Base-by-base conservation (phyloP, 1,140 invertebrate genomes). In the Hesperophylax magnus region DNA sequence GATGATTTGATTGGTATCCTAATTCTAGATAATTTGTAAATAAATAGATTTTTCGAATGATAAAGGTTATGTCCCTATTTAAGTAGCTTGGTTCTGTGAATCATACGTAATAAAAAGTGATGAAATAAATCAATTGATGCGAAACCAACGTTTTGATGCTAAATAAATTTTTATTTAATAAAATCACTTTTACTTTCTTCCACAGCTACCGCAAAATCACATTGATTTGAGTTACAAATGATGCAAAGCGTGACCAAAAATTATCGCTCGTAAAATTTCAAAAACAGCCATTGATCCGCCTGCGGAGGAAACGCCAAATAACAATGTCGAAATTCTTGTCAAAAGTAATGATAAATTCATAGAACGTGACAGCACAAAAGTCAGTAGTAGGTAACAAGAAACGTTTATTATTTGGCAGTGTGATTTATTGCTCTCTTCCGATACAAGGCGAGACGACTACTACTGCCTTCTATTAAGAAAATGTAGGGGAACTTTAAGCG, bases 281-380 rank as follows among this genome's bases (percentile, higher is more conserved):
- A 79, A 81, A 77, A 78, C 75, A 77, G 77, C 60, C 72, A 74
- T 56, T 11, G 60, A 75, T 39, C 58, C 47, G 56, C 20, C 39
- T 20, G 18, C 63, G 60, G 39, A 56, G 69, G 72, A 79, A 82
- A 82, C 79, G 56, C 52, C 53, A 63, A 79, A 82, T 82, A 82
- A 77, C 81, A 58, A 67, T 79, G 81, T 82, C 81, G 54, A 79
- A 82, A 82, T 79, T 58, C 77, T 82, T 82, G 81, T 83, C 78
- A 83, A 61, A 77, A 78, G 72, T 83, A 83, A 83, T 83, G 81
- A 83, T 83, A 83, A 83, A 83, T 83, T 83, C 81, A 80, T 80
- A 78, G 80, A 74, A 80, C 75, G 78, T 75, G 81, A 83, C 78
- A 83, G 78, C 72, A 52, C 39, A 67, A 72, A 61, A 80, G 81